These are phyloP conservation scores for Chironomus striatipennis DNA, from an alignment of 1,140 invertebrate species.

Conservation along the genomic window DNA sequence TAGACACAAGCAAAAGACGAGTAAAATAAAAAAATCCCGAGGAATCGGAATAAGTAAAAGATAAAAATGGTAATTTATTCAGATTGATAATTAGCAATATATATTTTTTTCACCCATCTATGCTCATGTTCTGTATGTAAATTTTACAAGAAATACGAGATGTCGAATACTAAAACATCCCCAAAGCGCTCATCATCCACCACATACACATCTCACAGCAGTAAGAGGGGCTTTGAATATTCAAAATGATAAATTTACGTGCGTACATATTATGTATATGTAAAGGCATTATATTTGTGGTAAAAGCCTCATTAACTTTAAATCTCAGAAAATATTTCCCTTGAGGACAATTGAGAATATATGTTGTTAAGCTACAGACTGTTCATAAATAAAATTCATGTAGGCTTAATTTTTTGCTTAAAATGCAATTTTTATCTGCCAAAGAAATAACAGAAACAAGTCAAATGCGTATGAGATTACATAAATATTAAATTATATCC, in stretches of 20 bases:
- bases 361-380: neutral
- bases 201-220: neutral
- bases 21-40: neutral
- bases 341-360: neutral
- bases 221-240: neutral
- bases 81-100: conserved; percentile 19
- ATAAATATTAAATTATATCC: too few species aligned
- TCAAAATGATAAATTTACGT: neutral
- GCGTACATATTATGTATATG: neutral
- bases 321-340: conserved; percentile 24
- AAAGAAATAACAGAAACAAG: neutral
- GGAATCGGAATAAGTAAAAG: too few species aligned
- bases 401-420: neutral
- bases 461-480: too few species aligned
- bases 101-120: neutral
- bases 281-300: neutral
- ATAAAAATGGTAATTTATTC: conserved; percentile 7
- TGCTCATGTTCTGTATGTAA: too few species aligned
- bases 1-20: neutral
- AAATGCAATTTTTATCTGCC: neutral
- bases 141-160: too few species aligned
- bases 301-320: conserved; percentile 23
- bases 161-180: neutral
- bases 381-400: neutral
- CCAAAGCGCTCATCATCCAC: neutral